Conservation (phyloP, 2,888 invertebrate genomes). For the Drosophila pegasa region DNA sequence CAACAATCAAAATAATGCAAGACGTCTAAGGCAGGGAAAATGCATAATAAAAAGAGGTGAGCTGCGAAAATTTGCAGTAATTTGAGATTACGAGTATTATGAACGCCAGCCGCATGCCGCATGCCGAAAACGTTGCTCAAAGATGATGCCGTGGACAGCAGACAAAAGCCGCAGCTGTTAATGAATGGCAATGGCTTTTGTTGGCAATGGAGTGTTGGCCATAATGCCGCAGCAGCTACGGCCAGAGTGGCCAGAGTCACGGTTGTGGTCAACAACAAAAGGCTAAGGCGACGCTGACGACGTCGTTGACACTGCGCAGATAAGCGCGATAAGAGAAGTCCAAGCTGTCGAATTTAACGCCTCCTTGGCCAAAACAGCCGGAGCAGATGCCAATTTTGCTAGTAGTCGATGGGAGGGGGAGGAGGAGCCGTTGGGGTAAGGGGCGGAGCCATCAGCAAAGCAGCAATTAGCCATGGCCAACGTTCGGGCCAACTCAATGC, state of each 20-base stretch:
- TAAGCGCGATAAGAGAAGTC: constrained; percentile 64
- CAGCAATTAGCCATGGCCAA: constrained; percentile 50
- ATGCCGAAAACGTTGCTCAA: constrained; percentile 46
- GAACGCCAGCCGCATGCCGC: constrained; percentile 20
- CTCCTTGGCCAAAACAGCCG: constrained; percentile 13
- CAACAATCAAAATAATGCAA: constrained; percentile 70
- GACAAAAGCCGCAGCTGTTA: constrained; percentile 70
- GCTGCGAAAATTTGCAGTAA: constrained; percentile 71
- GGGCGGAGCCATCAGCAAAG: background rate
- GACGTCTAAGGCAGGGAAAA: constrained; percentile 35
- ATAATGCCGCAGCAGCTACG: constrained; percentile 30
- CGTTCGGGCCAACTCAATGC: constrained; percentile 11
- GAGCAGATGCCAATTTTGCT: constrained; percentile 14
- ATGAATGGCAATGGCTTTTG: constrained; percentile 74
- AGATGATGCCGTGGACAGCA: constrained; percentile 16
- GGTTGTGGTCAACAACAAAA: constrained; percentile 20
- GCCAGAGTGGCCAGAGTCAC: constrained; percentile 10
- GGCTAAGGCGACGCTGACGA: constrained; percentile 47
- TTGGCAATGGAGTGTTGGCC: constrained; percentile 16
- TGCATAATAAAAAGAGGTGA: constrained; percentile 47
- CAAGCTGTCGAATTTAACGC: constrained; percentile 32
- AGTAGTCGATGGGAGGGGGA: background rate
- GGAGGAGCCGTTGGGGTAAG: background rate
- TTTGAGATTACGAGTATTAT: constrained; percentile 64
- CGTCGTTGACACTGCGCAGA: constrained; percentile 62